phyloP scores from a whole-genome alignment of 2,113 vertebrate genomes.

The Macquaria ambigua region DNA sequence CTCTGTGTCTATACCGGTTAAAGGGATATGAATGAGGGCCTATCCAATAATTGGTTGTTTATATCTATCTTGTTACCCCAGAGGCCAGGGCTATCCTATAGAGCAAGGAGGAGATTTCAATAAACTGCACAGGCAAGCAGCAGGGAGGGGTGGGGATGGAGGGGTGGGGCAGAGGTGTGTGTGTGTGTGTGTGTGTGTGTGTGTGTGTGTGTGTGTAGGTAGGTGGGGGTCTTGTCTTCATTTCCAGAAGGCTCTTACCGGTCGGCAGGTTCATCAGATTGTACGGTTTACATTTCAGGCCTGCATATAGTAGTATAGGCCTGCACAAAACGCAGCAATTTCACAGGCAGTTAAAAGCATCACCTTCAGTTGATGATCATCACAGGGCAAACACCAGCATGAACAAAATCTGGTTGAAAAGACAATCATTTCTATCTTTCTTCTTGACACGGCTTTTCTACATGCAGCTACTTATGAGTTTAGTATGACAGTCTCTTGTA shows the following conservation, averaged over 20 bases:
- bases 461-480: background rate
- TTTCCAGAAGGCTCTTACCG: conserved; percentile 52
- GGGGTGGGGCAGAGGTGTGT: conserved; percentile 6
- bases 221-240: conserved; percentile 43
- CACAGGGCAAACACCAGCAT: background rate
- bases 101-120: conserved; percentile 65
- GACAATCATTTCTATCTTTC: background rate
- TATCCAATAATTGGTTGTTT: conserved; percentile 82
- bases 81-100: conserved; percentile 62
- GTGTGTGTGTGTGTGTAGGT: background rate
- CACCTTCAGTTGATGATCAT: conserved; percentile 22
- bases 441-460: background rate
- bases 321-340: conserved; percentile 6
- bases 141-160: conserved; percentile 26
- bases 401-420: background rate
- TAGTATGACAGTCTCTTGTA: background rate
- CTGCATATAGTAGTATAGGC: too few relatives aligned
- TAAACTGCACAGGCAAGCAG: conserved; percentile 56
- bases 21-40: conserved; percentile 70
- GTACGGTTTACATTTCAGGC: conserved; percentile 53
- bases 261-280: conserved; percentile 67
- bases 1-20: conserved; percentile 65
- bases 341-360: conserved; percentile 50
- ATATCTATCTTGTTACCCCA: conserved; percentile 80
- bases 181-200: conserved; percentile 13